These are phyloP conservation scores for Sciaenops ocellatus DNA, from an alignment of 2,797 vertebrate species.

Conservation along the genomic window DNA sequence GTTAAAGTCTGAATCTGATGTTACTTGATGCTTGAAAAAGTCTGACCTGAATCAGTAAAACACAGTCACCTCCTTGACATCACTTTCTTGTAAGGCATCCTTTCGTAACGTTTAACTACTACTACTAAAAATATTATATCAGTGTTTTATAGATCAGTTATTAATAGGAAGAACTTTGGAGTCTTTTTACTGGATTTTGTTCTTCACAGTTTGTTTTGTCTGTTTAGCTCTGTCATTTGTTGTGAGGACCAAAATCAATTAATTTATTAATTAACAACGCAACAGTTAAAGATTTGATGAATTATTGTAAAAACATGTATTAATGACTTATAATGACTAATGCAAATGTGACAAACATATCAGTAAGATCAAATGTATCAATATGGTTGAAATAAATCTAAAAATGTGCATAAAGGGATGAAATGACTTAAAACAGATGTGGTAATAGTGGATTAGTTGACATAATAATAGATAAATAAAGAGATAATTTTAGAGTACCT, in stretches of 20 bases:
- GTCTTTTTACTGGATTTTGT: no score
- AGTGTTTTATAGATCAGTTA: not conserved
- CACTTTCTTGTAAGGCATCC: not conserved
- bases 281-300: not conserved
- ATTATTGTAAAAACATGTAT: not conserved
- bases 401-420: no score
- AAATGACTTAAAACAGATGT: no score
- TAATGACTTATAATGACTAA: not conserved
- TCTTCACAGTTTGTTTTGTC: no score
- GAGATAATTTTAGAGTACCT: no score
- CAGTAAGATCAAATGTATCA: no score
- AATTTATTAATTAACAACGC: no score
- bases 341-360: not conserved
- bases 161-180: not conserved
- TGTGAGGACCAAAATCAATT: not conserved
- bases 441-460: no score
- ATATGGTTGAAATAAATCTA: no score
- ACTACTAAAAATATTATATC: not conserved
- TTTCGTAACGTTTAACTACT: not conserved
- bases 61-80: not conserved
- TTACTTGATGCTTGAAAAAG: not conserved
- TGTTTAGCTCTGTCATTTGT: no score
- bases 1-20: not conserved
- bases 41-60: not conserved
- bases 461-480: no score